Evolutionary conservation across 2,113 vertebrate genomes (phyloP).

Genomic region (Microcebus jonahi): DNA sequence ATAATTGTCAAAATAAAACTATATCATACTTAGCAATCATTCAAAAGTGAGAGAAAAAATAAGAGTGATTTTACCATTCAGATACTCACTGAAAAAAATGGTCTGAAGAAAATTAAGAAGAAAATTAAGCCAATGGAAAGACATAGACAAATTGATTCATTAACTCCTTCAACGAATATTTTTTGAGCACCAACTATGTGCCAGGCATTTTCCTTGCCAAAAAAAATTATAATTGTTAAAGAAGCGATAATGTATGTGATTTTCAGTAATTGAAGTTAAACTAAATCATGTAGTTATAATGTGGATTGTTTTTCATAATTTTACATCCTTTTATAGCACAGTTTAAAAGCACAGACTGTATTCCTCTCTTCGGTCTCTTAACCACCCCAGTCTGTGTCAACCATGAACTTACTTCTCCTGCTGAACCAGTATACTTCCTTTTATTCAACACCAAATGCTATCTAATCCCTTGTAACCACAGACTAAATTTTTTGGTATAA

Average conservation of each 20-base stretch:
- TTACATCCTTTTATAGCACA: neutral
- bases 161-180: neutral
- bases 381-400: neutral
- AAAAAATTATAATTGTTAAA: neutral
- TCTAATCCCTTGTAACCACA: neutral
- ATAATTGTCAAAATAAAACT: neutral
- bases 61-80: neutral
- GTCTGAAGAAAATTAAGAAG: neutral
- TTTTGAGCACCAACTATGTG: neutral
- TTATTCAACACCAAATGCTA: constrained; percentile 10
- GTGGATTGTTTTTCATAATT: neutral
- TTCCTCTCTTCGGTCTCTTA: neutral
- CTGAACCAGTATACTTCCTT: neutral
- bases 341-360: neutral
- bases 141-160: neutral
- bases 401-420: neutral
- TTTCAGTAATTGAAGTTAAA: neutral
- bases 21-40: neutral
- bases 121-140: neutral
- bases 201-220: neutral
- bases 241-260: neutral
- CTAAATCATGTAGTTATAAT: neutral
- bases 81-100: neutral
- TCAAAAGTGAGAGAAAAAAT: neutral
- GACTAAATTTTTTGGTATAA: neutral